Percentiles rank a stretch among this genome's conserved stretches.
phyloP scores from a whole-genome alignment of 2,888 invertebrate genomes.

The Notodonta dromedarius region DNA sequence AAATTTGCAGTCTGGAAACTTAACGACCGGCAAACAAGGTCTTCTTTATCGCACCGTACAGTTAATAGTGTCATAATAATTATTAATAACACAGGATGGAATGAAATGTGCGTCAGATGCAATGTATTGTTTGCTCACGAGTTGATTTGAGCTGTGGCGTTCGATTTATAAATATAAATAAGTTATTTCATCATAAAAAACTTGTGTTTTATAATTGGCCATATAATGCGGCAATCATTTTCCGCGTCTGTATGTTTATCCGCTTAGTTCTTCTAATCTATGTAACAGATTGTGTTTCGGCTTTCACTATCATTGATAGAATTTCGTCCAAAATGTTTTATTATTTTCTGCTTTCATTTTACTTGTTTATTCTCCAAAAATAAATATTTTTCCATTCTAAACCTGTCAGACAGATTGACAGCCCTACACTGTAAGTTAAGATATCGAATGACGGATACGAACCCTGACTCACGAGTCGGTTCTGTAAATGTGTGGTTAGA shows the following conservation, averaged over 20 bases:
- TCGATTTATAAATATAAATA: neutral
- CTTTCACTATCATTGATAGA: too few species aligned
- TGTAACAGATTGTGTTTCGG: too few species aligned
- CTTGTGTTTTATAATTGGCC: too few species aligned
- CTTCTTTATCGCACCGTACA: conserved; percentile 35
- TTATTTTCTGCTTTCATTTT: neutral
- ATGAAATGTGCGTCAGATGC: conserved; percentile 21
- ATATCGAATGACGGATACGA: conserved; percentile 27
- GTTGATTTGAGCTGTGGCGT: neutral
- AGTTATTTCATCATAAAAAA: too few species aligned
- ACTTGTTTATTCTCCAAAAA: neutral
- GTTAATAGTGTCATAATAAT: conserved; percentile 31
- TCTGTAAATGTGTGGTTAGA: conserved; percentile 25
- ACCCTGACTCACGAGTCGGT: conserved; percentile 39
- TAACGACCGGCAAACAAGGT: conserved; percentile 22
- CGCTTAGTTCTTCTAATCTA: too few species aligned
- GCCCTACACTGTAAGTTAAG: conserved; percentile 23
- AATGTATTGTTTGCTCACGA: neutral
- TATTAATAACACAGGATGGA: conserved; percentile 33
- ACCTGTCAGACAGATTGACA: conserved; percentile 12
- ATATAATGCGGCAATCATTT: too few species aligned
- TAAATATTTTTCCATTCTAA: neutral
- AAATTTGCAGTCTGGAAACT: conserved; percentile 28
- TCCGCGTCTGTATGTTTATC: too few species aligned
- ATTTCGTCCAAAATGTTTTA: too few species aligned